Conservation (phyloP, 92 coral and sea anemone species). For the Pocillopora grandis region DNA sequence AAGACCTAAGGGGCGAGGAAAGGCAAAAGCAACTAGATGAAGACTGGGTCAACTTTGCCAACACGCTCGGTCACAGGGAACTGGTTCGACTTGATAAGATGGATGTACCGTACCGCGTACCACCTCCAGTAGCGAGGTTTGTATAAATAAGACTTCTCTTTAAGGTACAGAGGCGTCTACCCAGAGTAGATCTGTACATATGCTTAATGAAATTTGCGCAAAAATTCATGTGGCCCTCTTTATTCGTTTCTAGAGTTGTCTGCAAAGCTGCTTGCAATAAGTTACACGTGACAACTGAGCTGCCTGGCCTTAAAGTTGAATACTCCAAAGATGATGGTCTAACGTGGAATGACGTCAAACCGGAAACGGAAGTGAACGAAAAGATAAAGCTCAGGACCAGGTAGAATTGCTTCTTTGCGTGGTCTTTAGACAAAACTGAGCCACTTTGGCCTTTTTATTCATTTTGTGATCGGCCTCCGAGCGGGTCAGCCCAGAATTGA, state of each 20-base stretch:
- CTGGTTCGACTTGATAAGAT: constrained; percentile 59
- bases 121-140: constrained; percentile 78
- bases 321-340: constrained; percentile 60
- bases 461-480: too few relatives aligned
- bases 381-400: constrained; percentile 65
- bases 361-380: constrained; percentile 43
- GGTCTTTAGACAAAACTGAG: too few relatives aligned
- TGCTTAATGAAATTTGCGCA: neutral
- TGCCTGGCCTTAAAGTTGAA: constrained; percentile 79
- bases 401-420: constrained; percentile 3
- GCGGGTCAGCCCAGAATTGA: neutral
- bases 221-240: neutral
- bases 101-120: constrained; percentile 59
- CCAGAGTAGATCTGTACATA: neutral
- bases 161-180: neutral
- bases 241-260: neutral
- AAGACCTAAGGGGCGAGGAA: constrained; percentile 27
- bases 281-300: constrained; percentile 55
- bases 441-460: too few relatives aligned
- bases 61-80: constrained; percentile 66
- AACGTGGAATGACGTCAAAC: constrained; percentile 78
- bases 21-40: constrained; percentile 36
- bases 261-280: constrained; percentile 39
- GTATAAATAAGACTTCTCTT: neutral
- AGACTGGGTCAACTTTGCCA: constrained; percentile 73